A percentile compares a stretch with the other conserved stretches of the same genome.
These are phyloP conservation scores for Uloborus diversus DNA, from an alignment of 1,140 invertebrate species.

Conservation along the genomic window DNA sequence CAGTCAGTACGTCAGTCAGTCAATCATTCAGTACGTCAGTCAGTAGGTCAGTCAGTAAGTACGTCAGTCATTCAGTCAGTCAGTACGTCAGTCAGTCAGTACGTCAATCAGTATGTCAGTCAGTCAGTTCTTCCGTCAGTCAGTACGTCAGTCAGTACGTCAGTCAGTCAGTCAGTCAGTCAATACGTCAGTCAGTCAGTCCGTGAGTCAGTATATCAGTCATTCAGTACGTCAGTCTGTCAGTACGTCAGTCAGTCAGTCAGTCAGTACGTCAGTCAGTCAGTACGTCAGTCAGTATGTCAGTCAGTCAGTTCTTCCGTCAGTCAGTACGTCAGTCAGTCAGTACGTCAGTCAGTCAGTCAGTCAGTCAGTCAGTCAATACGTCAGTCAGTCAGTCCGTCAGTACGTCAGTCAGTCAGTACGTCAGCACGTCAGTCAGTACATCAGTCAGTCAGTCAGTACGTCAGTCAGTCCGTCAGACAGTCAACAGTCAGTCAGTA, in stretches of 20 bases:
- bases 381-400: background rate
- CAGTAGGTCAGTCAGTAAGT: background rate
- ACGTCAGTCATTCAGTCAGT: background rate
- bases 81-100: background rate
- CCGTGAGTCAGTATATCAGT: background rate
- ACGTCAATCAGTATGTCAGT: background rate
- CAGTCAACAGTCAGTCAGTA: background rate
- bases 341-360: background rate
- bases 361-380: background rate
- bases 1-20: background rate
- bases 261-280: background rate
- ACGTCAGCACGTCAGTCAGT: background rate
- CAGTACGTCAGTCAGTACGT: background rate
- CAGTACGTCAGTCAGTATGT: background rate
- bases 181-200: background rate
- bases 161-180: background rate
- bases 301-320: background rate
- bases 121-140: background rate
- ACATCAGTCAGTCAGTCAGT: background rate
- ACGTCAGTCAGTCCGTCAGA: background rate
- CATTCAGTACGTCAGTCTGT: background rate
- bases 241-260: background rate
- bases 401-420: background rate
- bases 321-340: background rate
- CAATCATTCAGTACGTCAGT: background rate